These are phyloP conservation scores for Aphrocallistes beatrix DNA, from an alignment of 37 sponge, comb jelly and placozoan genomes.

Conservation along the genomic window DNA sequence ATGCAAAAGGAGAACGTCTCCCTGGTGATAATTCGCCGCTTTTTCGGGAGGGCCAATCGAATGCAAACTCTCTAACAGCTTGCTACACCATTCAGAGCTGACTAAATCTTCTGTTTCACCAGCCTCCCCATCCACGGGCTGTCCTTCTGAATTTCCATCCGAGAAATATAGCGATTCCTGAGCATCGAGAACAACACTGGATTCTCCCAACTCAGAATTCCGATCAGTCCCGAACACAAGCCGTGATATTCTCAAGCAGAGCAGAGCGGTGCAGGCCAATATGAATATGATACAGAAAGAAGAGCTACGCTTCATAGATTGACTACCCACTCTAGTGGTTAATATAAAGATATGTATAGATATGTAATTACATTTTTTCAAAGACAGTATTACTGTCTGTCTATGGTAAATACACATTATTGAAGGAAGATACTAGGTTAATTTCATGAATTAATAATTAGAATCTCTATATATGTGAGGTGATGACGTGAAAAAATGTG, in stretches of 20 bases:
- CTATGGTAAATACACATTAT: too few species aligned
- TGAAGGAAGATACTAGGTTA: too few species aligned
- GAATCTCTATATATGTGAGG: too few species aligned
- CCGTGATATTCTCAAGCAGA: background rate
- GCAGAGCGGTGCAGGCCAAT: background rate
- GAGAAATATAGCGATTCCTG: background rate
- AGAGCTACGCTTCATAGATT: background rate
- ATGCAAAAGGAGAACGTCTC: conserved; percentile 30
- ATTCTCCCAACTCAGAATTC: too few species aligned
- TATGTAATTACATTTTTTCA: too few species aligned
- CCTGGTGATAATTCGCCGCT: background rate
- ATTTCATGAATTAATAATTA: too few species aligned
- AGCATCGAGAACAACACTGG: background rate
- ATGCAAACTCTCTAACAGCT: background rate
- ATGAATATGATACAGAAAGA: background rate
- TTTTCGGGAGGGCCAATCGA: background rate
- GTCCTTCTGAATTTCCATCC: background rate
- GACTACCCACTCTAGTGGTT: too few species aligned
- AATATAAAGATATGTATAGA: too few species aligned
- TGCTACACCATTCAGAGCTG: background rate
- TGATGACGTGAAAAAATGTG: too few species aligned
- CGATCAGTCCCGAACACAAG: background rate
- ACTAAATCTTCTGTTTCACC: background rate
- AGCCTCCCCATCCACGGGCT: background rate
- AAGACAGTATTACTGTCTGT: too few species aligned